Evolutionary conservation across 1,140 invertebrate genomes (phyloP).

Genomic region (Drosophila serrata): DNA sequence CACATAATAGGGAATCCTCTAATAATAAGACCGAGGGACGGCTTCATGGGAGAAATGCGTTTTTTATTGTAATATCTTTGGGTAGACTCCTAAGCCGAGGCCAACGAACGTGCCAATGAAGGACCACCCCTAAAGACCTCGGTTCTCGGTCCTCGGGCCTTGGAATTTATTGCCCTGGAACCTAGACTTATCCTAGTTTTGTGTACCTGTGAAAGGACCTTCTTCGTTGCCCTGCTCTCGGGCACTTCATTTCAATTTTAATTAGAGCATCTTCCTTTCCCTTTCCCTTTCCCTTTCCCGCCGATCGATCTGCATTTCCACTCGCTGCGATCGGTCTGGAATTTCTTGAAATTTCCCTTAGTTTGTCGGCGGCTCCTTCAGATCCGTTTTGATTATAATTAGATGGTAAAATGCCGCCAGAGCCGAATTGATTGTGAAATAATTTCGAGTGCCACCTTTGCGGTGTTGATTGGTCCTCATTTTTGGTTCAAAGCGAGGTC

Average conservation of each 20-base stretch:
- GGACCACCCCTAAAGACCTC: conserved; percentile 63
- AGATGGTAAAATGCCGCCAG: conserved; percentile 81
- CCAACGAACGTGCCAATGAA: conserved; percentile 72
- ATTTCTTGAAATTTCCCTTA: conserved; percentile 41
- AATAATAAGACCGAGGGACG: conserved; percentile 16
- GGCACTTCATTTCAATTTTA: conserved; percentile 79
- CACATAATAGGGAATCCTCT: conserved; percentile 18
- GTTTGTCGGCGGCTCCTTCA: conserved; percentile 51
- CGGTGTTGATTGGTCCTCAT: conserved; percentile 65
- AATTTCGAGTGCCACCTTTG: conserved; percentile 76
- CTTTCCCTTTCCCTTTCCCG: neutral
- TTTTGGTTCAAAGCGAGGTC: conserved; percentile 27
- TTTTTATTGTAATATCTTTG: conserved; percentile 75
- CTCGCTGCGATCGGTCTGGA: conserved; percentile 9
- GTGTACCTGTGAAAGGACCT: conserved; percentile 57
- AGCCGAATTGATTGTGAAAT: conserved; percentile 77
- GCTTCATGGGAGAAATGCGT: conserved; percentile 49
- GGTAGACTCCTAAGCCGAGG: conserved; percentile 21
- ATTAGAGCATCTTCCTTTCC: conserved; percentile 62
- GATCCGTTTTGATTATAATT: conserved; percentile 69
- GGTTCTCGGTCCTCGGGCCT: neutral
- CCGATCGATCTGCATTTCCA: conserved; percentile 55
- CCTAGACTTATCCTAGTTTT: neutral
- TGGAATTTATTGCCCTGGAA: conserved; percentile 66
- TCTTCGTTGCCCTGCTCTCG: conserved; percentile 53